Evolutionary conservation across 30 jellyfish, hydroid and myxozoan species (phyloP).

Genomic region (Turritopsis rubra): DNA sequence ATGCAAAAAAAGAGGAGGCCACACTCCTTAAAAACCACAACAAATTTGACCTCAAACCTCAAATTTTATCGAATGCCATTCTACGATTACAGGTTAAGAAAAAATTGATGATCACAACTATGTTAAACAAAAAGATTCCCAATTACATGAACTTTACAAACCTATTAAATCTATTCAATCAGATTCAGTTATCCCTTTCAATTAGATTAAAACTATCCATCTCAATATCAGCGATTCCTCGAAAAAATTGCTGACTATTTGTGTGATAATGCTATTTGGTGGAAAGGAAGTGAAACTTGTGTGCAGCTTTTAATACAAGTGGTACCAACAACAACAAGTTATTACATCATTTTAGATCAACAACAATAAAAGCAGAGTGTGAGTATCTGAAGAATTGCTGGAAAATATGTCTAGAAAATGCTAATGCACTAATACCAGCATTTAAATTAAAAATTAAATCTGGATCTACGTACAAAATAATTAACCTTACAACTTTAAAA

Average conservation of each 20-base stretch:
- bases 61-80: not conserved
- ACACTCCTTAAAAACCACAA: not conserved
- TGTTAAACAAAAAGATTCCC: not conserved
- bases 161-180: not conserved
- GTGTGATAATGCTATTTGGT: conserved; percentile 1
- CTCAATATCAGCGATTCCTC: conserved; percentile 10
- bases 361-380: not conserved
- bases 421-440: conserved; percentile 10
- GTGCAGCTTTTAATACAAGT: conserved; percentile 1
- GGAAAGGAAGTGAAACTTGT: not conserved
- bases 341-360: conserved; percentile 11
- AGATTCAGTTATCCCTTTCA: not conserved
- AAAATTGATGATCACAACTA: not conserved
- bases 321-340: not conserved
- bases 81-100: not conserved
- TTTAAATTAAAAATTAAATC: no score
- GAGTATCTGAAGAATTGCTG: not conserved
- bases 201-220: conserved; percentile 7
- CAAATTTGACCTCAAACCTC: conserved; percentile 21
- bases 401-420: conserved; percentile 12
- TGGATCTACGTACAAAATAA: no score
- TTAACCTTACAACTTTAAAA: no score
- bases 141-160: not conserved
- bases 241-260: conserved; percentile 13
- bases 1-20: conserved; percentile 21